Evolutionary conservation across 2,888 invertebrate genomes (phyloP).

Genomic region (Thera obeliscata): DNA sequence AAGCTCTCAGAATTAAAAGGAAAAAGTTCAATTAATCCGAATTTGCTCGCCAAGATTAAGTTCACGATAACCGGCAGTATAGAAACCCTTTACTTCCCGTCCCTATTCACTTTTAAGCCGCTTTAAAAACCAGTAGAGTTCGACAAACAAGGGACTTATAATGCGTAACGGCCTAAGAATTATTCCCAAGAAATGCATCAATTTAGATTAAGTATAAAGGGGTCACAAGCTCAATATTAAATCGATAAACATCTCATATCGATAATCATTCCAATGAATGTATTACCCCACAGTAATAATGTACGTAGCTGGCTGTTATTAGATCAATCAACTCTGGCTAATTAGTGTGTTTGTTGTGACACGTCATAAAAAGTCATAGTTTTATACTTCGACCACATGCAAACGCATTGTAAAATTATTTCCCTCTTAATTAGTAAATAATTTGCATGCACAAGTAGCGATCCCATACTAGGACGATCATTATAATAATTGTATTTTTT

Average conservation of each 20-base stretch:
- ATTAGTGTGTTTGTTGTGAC: conserved; percentile 65
- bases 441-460: conserved; percentile 79
- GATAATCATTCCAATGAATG: conserved; percentile 32
- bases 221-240: conserved; percentile 50
- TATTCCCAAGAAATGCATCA: conserved; percentile 64
- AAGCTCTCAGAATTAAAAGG: conserved; percentile 71
- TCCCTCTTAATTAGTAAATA: conserved; percentile 76
- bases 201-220: conserved; percentile 53
- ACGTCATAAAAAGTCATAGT: conserved; percentile 55
- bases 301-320: conserved; percentile 43
- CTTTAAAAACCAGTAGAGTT: conserved; percentile 77
- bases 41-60: conserved; percentile 81
- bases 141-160: conserved; percentile 79
- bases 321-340: conserved; percentile 64
- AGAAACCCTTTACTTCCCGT: conserved; percentile 76
- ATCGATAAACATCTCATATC: conserved; percentile 51
- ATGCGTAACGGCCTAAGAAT: conserved; percentile 76
- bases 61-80: conserved; percentile 75
- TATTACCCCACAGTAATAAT: conserved; percentile 16
- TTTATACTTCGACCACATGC: conserved; percentile 65
- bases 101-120: conserved; percentile 77
- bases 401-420: conserved; percentile 76
- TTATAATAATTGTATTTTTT: conserved; percentile 79
- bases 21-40: conserved; percentile 84
- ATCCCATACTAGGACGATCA: conserved; percentile 80